Base-by-base conservation (phyloP, 2,888 invertebrate genomes). In the Cordylochernes scorpioides region DNA sequence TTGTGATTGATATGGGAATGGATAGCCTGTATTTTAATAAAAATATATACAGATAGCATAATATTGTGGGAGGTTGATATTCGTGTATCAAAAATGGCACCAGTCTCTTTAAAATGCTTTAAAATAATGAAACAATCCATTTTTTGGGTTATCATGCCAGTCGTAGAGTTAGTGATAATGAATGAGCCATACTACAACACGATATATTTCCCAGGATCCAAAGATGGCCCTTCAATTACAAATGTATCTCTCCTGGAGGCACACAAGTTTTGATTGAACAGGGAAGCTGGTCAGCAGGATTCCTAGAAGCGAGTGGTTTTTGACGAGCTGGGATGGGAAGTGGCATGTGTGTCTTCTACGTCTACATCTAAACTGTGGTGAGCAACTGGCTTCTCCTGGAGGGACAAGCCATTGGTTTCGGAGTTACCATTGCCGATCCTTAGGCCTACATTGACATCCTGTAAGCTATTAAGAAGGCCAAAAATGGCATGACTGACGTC, bases 361-460 rank as follows among this genome's bases (percentile, higher is more conserved):
- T 88, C 50, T 86, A 99, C 53, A 94, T 99, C 59, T 97, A 99
- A 54, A 91, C 88, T 38, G 88, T 94, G 6, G 73, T 99, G 44
- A 99, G 99, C 53, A 88, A 82, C 49, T 99, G 97, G 97, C 58
- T 99, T 35, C 54, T 99, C 26, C 55, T 88, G 21, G 94, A 97
- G 58, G 94, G 66, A 50, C 82, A 84, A 55, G 78, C 78, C 29
- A 86, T 86, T 43, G 86, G 88, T 65, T 91, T 94, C 53, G 91
- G 88, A 19, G 97, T 99, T 50, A 94, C 97, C 25, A 97, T 97
- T 68, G 97, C 97, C 48, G 97, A 97, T 73, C 86, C 86, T 31
- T 74, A 82, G 52, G 99, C 97, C 0, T 97, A 97, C 52, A 64
- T 71, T 46, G 91, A 94, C 58, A 99, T 99, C 51, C 91, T 91